These are phyloP conservation scores for Nomada fucata DNA, from an alignment of 2,888 invertebrate species.

Conservation along the genomic window DNA sequence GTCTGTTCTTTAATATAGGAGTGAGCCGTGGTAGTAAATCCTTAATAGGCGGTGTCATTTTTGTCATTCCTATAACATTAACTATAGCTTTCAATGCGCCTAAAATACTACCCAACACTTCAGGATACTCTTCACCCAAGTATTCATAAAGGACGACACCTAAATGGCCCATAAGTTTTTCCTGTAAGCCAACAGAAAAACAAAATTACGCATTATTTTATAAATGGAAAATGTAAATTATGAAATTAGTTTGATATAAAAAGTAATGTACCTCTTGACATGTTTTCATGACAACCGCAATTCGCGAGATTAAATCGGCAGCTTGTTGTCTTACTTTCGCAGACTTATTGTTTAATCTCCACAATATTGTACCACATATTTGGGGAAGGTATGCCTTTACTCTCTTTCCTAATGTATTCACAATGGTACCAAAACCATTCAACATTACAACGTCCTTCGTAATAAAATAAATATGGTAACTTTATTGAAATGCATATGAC, in stretches of 20 bases:
- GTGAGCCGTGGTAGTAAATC: conserved; percentile 98
- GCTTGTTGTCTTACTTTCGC: conserved; percentile 99
- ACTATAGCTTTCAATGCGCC: conserved; percentile 99
- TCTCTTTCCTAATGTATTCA: conserved; percentile 97
- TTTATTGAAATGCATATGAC: conserved; percentile 1
- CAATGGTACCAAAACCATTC: conserved; percentile 99
- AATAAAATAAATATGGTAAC: conserved; percentile 1
- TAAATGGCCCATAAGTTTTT: conserved; percentile 99
- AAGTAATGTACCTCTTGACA: conserved; percentile 93
- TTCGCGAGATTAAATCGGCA: conserved; percentile 98
- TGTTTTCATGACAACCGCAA: conserved; percentile 99
- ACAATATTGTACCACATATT: conserved; percentile 99
- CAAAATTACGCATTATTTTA: conserved; percentile 22
- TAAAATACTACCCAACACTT: conserved; percentile 98
- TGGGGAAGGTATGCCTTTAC: conserved; percentile 99
- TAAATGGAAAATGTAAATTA: conserved; percentile 3
- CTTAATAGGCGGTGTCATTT: conserved; percentile 99
- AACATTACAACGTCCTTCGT: conserved; percentile 98
- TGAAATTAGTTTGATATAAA: conserved; percentile 16
- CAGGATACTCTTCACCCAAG: conserved; percentile 99
- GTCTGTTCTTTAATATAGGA: conserved; percentile 98
- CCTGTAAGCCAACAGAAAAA: conserved; percentile 85
- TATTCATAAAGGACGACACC: conserved; percentile 99
- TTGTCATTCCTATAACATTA: conserved; percentile 99
- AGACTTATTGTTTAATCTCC: conserved; percentile 99